Evolutionary conservation across 2,113 vertebrate species (phyloP).

Genomic region (Symphodus melops): DNA sequence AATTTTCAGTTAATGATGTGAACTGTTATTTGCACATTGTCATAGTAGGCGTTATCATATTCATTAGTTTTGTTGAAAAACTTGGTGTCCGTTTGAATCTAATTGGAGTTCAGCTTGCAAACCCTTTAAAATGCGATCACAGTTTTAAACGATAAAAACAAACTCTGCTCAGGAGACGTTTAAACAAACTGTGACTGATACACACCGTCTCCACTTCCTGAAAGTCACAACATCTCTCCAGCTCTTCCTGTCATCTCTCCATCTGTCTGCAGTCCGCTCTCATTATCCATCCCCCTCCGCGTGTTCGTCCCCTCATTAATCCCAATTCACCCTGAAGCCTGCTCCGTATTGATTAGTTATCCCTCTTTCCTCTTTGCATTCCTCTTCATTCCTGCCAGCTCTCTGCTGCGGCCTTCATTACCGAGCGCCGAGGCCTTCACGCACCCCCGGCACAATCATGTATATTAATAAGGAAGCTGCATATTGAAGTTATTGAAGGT

Average conservation of each 20-base stretch:
- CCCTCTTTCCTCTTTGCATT: slow-evolving; percentile 18
- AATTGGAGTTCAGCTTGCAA: no score
- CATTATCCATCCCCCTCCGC: background rate
- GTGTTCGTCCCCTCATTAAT: slow-evolving; percentile 24
- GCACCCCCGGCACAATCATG: slow-evolving; percentile 6
- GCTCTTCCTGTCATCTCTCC: slow-evolving; percentile 47
- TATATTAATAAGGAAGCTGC: slow-evolving; percentile 32
- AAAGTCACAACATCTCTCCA: slow-evolving; percentile 30
- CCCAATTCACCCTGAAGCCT: slow-evolving; percentile 22
- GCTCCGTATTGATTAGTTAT: slow-evolving; percentile 30
- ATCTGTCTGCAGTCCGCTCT: slow-evolving; percentile 51
- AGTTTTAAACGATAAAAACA: no score
- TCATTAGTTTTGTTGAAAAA: no score
- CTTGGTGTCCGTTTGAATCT: no score
- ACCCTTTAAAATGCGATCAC: no score
- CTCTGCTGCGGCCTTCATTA: slow-evolving; percentile 7
- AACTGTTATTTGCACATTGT: no score
- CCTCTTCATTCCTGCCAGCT: slow-evolving; percentile 9
- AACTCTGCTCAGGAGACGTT: background rate
- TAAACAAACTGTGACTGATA: slow-evolving; percentile 13
- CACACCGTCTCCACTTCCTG: slow-evolving; percentile 22
- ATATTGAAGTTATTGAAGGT: slow-evolving; percentile 5
- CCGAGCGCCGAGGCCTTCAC: background rate
- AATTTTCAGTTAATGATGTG: no score
- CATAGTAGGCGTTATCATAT: no score